Evolutionary conservation across 1,140 invertebrate genomes (phyloP), one percentile per base, ranked within the genome.

Genomic region (Macrobrachium rosenbergii): DNA sequence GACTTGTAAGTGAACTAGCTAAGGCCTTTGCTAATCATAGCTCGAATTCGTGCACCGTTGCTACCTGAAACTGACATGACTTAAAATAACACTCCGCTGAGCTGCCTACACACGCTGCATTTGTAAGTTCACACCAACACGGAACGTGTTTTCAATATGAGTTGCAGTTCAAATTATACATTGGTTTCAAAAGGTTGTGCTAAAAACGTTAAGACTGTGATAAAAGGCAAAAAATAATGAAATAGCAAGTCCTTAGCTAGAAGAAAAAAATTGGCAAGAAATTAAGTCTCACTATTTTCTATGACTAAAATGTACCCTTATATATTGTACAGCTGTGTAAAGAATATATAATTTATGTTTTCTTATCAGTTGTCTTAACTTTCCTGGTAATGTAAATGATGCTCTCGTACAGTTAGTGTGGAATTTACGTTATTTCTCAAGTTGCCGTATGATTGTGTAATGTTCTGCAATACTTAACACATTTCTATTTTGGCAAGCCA

Each of bases 301-400:
- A 52, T 64, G 63, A 62, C 76, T 43, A 59, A 84, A 84, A 84
- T 84, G 83, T 84, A 84, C 75, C 83, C 79, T 72, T 67, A 84
- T 37, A 76, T 77, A 64, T 64, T 84, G 83, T 78, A 84, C 83
- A 84, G 75, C 73, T 84, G 83, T 84, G 83, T 84, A 84, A 84
- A 76, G 28, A 84, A 77, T 77, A 77, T 77, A 77, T 84, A 84
- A 84, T 84, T 84, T 67, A 84, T 84, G 83, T 84, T 84, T 84
- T 73, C 82, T 84, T 84, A 84, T 64, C 52, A 72, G 73, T 83
- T 83, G 45, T 84, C n/a, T 77, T 83, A 23, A 63, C 37, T 82
- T 45, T 63, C 63, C 21, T 21, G 59, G 59, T 37, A 37, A 37
- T 37, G 28, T 37, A 58, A 14, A n/a, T 16, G 59, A 59, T 28